Evolutionary conservation across 2,113 vertebrate genomes (phyloP).

Genomic region (Euleptes europaea): DNA sequence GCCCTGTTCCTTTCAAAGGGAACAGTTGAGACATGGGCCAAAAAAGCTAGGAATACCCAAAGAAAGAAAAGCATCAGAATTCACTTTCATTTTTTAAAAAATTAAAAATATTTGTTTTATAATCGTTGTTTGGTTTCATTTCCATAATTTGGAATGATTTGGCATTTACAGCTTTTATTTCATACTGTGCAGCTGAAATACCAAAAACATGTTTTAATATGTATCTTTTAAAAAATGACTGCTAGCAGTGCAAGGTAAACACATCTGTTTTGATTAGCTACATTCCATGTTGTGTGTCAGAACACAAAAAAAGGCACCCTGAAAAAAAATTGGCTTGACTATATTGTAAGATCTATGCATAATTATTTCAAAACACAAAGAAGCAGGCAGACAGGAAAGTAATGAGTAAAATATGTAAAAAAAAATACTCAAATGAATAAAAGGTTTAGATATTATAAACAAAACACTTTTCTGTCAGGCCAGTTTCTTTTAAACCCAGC

Average conservation of each 20-base stretch:
- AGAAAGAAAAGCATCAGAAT: slow-evolving; percentile 4
- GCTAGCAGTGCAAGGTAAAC: slow-evolving; percentile 47
- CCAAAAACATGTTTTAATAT: slow-evolving; percentile 48
- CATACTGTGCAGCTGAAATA: slow-evolving; percentile 27
- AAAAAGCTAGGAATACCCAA: slow-evolving; percentile 19
- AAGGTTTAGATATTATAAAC: slow-evolving; percentile 58
- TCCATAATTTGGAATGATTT: slow-evolving; percentile 51
- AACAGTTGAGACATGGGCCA: too few relatives aligned
- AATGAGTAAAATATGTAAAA: slow-evolving; percentile 47
- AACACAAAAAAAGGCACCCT: slow-evolving; percentile 65
- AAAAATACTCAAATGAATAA: slow-evolving; percentile 36
- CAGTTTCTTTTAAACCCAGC: slow-evolving; percentile 65
- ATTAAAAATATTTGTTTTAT: slow-evolving; percentile 56
- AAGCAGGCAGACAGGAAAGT: slow-evolving; percentile 58
- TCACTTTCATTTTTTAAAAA: slow-evolving; percentile 19
- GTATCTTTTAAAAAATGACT: slow-evolving; percentile 46
- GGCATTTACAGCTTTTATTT: slow-evolving; percentile 47
- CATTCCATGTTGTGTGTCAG: slow-evolving; percentile 45
- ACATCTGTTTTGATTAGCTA: slow-evolving; percentile 60
- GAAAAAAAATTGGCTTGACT: slow-evolving; percentile 49
- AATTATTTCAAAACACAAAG: slow-evolving; percentile 66
- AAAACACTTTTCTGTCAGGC: slow-evolving; percentile 66
- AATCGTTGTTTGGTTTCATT: slow-evolving; percentile 52
- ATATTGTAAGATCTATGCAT: slow-evolving; percentile 48
- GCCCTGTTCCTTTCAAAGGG: not conserved